A percentile compares a stretch with the other conserved stretches of the same genome.
These are phyloP conservation scores for Ormyrus rosae DNA, from an alignment of 2,888 invertebrate genomes.

Conservation along the genomic window DNA sequence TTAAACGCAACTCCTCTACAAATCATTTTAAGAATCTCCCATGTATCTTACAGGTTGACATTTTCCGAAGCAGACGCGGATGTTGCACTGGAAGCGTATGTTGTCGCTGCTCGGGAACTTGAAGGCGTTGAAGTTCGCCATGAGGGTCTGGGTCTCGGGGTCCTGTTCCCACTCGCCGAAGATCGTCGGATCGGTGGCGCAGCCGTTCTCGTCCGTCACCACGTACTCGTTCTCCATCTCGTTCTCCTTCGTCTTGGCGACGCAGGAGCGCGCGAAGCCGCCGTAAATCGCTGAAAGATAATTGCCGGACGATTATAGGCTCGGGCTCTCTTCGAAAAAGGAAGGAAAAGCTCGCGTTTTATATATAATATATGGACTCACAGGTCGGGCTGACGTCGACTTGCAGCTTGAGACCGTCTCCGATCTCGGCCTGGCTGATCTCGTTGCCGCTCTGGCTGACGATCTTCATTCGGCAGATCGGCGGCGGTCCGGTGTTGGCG, in stretches of 20 bases:
- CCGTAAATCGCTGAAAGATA: conserved; percentile 87
- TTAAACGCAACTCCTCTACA: background rate
- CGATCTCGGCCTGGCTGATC: conserved; percentile 94
- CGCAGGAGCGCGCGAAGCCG: conserved; percentile 94
- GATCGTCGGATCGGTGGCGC: conserved; percentile 93
- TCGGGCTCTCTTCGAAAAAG: no score
- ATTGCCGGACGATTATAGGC: background rate
- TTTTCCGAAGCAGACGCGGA: conserved; percentile 94
- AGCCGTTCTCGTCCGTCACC: conserved; percentile 95
- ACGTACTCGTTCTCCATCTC: conserved; percentile 92
- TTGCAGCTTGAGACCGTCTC: conserved; percentile 91
- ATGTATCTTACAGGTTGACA: conserved; percentile 90
- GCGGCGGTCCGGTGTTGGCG: conserved; percentile 95
- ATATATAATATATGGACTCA: conserved; percentile 66
- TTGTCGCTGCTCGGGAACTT: conserved; percentile 97
- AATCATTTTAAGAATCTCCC: background rate
- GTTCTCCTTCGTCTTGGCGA: conserved; percentile 94
- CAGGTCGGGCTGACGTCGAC: conserved; percentile 87
- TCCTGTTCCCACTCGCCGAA: conserved; percentile 96
- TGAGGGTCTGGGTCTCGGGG: conserved; percentile 88
- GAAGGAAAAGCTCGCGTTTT: background rate
- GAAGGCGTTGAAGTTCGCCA: conserved; percentile 94
- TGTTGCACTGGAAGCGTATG: conserved; percentile 96
- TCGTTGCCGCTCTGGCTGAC: conserved; percentile 91
- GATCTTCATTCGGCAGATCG: conserved; percentile 94